These are phyloP conservation scores for Lithophane socia DNA, from an alignment of 2,888 invertebrate genomes.

Conservation along the genomic window DNA sequence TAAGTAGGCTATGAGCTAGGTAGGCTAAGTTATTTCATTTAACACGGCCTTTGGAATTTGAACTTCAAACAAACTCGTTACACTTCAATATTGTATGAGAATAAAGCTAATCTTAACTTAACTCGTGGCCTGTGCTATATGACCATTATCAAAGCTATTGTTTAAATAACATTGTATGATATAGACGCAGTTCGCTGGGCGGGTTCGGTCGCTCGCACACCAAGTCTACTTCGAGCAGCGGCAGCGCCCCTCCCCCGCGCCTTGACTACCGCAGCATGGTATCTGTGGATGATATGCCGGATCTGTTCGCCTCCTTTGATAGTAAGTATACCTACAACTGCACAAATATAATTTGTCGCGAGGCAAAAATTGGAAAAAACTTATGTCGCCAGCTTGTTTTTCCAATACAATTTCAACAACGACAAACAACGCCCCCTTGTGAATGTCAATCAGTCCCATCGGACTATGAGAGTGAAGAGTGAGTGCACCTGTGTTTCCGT, in stretches of 20 bases:
- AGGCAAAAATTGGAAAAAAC: neutral
- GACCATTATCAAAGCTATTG: neutral
- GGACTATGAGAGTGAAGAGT: too few species aligned
- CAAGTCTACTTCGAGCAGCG: constrained; percentile 90
- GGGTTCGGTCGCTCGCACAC: constrained; percentile 95
- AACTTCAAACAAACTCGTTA: neutral
- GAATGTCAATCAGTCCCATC: neutral
- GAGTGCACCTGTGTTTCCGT: too few species aligned
- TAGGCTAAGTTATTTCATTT: constrained; percentile 21
- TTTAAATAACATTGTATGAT: constrained; percentile 16
- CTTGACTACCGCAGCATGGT: constrained; percentile 98
- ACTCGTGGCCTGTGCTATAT: neutral
- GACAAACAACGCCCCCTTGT: neutral
- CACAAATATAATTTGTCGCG: too few species aligned
- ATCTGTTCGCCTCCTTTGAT: constrained; percentile 98
- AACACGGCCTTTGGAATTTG: neutral
- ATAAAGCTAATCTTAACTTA: neutral
- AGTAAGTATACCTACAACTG: constrained; percentile 91
- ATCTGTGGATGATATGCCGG: constrained; percentile 98
- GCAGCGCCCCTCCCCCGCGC: constrained; percentile 92
- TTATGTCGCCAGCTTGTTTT: neutral
- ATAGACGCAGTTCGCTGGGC: constrained; percentile 96
- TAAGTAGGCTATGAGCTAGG: constrained; percentile 4
- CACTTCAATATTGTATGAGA: neutral
- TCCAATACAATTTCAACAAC: neutral